phyloP scores from a whole-genome alignment of 2,797 vertebrate genomes.

The Molothrus ater region DNA sequence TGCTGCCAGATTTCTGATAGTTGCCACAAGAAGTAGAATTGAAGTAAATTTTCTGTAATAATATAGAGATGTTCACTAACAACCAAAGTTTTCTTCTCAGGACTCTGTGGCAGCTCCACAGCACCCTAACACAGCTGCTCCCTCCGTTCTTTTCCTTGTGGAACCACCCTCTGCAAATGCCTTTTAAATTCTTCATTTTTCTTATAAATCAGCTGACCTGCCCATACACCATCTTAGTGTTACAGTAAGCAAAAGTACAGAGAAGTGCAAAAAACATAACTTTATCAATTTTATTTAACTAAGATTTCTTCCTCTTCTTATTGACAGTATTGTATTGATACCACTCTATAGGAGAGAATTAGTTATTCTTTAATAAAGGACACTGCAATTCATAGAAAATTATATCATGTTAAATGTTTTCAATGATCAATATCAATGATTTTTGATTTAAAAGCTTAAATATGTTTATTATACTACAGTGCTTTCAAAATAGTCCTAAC shows the following conservation, averaged over 20 bases:
- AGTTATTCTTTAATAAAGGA: background rate
- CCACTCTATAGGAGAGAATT: background rate
- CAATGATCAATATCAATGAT: background rate
- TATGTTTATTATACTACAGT: background rate
- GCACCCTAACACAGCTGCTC: background rate
- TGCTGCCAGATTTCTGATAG: background rate
- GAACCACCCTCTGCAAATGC: background rate
- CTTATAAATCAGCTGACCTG: background rate
- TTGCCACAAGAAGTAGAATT: background rate
- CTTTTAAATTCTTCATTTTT: background rate
- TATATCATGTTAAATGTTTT: background rate
- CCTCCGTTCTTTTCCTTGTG: background rate
- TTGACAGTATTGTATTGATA: background rate
- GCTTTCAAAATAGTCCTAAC: background rate
- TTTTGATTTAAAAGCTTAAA: background rate
- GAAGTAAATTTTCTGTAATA: background rate
- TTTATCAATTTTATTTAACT: background rate
- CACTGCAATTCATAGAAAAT: background rate
- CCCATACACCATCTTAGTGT: background rate
- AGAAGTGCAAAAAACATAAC: background rate
- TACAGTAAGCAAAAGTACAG: background rate
- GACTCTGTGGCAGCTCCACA: background rate
- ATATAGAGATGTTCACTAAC: rapidly evolving
- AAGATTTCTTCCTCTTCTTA: background rate
- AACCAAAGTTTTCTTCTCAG: background rate